These are phyloP conservation scores for Sebastes hubbsi DNA, from an alignment of 2,797 vertebrate species.

Conservation along the genomic window DNA sequence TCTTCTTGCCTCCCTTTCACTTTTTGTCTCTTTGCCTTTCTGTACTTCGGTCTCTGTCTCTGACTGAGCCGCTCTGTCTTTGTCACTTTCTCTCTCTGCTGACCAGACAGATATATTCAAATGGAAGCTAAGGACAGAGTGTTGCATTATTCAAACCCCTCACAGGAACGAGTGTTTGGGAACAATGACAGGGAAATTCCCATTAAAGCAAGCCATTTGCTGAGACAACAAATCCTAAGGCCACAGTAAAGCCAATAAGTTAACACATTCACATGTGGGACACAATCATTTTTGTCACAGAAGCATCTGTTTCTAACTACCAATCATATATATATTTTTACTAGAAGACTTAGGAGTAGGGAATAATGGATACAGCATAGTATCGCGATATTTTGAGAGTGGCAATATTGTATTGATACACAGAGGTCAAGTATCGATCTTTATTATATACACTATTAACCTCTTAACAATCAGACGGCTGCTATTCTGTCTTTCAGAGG, in stretches of 20 bases:
- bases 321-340: background rate
- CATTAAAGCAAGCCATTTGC: slow-evolving; percentile 54
- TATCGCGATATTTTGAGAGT: no score
- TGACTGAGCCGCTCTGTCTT: slow-evolving; percentile 36
- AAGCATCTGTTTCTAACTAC: background rate
- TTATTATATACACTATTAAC: no score
- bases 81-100: slow-evolving; percentile 54
- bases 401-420: no score
- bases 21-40: slow-evolving; percentile 43
- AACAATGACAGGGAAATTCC: slow-evolving; percentile 57
- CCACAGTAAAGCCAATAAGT: slow-evolving; percentile 1
- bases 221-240: slow-evolving; percentile 40
- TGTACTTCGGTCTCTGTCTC: slow-evolving; percentile 13
- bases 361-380: no score
- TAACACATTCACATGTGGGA: background rate
- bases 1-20: slow-evolving; percentile 1
- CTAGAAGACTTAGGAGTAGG: background rate
- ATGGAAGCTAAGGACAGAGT: slow-evolving; percentile 49
- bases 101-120: slow-evolving; percentile 62
- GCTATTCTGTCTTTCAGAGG: no score
- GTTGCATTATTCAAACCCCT: slow-evolving; percentile 67
- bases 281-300: background rate
- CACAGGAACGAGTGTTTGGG: slow-evolving; percentile 17
- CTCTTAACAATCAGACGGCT: no score
- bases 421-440: no score